These are phyloP conservation scores for Drosophila chauvacae DNA, from an alignment of 1,140 invertebrate genomes.

Conservation along the genomic window DNA sequence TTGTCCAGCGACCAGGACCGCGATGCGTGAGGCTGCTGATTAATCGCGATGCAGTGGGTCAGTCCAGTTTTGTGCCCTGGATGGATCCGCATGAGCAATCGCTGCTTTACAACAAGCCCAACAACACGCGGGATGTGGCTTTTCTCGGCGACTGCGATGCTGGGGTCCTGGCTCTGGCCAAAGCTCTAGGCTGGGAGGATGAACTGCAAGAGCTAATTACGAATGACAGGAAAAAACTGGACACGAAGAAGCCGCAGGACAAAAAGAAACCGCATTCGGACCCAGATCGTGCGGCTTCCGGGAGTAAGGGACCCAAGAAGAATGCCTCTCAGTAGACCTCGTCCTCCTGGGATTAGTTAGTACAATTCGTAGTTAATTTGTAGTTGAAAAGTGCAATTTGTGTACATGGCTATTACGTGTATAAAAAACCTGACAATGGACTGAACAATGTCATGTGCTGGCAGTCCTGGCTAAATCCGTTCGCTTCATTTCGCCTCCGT, in stretches of 20 bases:
- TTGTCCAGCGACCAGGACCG: conserved; percentile 90
- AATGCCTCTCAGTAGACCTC: neutral
- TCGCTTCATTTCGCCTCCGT: conserved; percentile 30
- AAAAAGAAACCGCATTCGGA: conserved; percentile 23
- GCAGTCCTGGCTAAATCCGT: conserved; percentile 27
- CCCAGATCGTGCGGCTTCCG: conserved; percentile 4
- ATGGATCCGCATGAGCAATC: conserved; percentile 61
- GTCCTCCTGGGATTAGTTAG: conserved; percentile 5
- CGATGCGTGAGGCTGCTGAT: conserved; percentile 92
- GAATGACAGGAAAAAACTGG: conserved; percentile 85
- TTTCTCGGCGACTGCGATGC: conserved; percentile 95
- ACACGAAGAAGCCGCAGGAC: neutral
- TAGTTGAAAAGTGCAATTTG: conserved; percentile 41
- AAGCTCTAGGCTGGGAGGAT: conserved; percentile 93
- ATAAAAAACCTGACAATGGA: conserved; percentile 23
- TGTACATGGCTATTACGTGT: conserved; percentile 25
- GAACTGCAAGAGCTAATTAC: conserved; percentile 87
- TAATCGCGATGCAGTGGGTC: conserved; percentile 91
- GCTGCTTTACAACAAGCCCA: conserved; percentile 88
- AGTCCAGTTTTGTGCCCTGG: conserved; percentile 61
- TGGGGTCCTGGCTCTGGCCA: conserved; percentile 91
- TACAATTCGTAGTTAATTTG: conserved; percentile 35
- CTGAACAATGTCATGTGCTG: conserved; percentile 32
- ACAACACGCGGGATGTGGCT: conserved; percentile 92
- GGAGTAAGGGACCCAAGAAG: neutral